Conservation (phyloP, 2,113 vertebrate genomes). For the Cephalopholis sonnerati region DNA sequence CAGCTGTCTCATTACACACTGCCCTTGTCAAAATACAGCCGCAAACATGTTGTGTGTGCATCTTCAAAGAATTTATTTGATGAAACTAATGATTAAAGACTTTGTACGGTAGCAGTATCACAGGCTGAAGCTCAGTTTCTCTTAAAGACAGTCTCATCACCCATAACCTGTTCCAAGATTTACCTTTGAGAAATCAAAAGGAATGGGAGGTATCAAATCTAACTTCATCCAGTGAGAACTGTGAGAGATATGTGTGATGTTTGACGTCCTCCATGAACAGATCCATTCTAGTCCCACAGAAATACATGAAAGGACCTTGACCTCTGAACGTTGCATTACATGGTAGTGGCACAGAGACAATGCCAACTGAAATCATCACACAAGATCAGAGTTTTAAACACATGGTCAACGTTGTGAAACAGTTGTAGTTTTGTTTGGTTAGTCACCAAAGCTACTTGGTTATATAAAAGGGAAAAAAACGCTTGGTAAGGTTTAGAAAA, state of each 20-base stretch:
- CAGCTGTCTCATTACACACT: conserved; percentile 12
- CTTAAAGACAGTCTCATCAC: neutral
- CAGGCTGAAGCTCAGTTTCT: neutral
- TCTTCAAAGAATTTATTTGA: too few relatives aligned
- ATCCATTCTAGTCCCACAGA: too few relatives aligned
- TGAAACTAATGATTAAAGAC: neutral
- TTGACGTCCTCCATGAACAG: neutral
- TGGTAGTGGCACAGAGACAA: too few relatives aligned
- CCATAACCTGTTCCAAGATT: neutral
- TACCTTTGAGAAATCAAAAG: neutral
- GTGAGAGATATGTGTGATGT: neutral
- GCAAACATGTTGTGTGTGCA: neutral
- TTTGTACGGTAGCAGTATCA: neutral
- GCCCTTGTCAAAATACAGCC: neutral
- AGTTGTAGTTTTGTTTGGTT: too few relatives aligned
- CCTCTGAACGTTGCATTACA: too few relatives aligned
- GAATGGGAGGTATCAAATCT: neutral
- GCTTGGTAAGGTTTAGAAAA: too few relatives aligned
- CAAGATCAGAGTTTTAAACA: too few relatives aligned
- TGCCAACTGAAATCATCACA: too few relatives aligned
- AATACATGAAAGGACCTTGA: too few relatives aligned
- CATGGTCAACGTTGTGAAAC: too few relatives aligned
- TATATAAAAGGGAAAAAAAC: too few relatives aligned
- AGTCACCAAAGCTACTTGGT: too few relatives aligned
- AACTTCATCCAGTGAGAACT: neutral